These are phyloP conservation scores for Alfaro cultratus DNA, from an alignment of 2,797 vertebrate genomes.

Conservation along the genomic window DNA sequence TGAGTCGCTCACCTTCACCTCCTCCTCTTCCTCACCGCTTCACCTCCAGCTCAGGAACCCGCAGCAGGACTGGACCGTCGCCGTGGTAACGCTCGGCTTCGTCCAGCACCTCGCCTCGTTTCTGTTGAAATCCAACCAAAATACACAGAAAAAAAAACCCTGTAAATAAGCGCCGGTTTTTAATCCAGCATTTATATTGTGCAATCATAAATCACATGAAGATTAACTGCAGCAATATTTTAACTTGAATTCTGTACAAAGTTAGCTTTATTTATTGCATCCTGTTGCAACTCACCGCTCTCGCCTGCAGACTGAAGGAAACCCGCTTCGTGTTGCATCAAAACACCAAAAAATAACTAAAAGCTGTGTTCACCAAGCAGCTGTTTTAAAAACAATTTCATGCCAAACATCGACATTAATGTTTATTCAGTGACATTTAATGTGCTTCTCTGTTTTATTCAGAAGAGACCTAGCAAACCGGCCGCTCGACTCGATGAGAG, in stretches of 20 bases:
- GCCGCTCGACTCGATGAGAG: not conserved
- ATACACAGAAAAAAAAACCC: constrained; percentile 35
- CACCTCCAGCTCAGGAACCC: constrained; percentile 70
- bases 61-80: constrained; percentile 50
- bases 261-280: constrained; percentile 75
- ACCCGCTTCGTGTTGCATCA: not conserved
- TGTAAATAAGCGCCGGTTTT: constrained; percentile 70
- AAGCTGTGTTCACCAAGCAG: not conserved
- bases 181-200: constrained; percentile 77
- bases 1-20: constrained; percentile 22
- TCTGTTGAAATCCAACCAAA: constrained; percentile 38
- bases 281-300: constrained; percentile 6
- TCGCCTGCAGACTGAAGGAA: not conserved
- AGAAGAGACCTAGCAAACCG: not conserved
- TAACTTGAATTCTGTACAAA: constrained; percentile 76
- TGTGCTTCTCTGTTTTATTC: not conserved
- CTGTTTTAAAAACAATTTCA: not conserved
- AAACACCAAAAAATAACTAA: not conserved
- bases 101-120: constrained; percentile 11
- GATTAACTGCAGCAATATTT: constrained; percentile 78
- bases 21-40: constrained; percentile 25
- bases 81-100: constrained; percentile 8
- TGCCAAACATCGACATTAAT: not conserved
- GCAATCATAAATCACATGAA: constrained; percentile 68
- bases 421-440: not conserved